Percentiles rank a stretch among this genome's conserved stretches.
Conservation (phyloP, 1,140 invertebrate species). For the Drosophila novamexicana region DNA sequence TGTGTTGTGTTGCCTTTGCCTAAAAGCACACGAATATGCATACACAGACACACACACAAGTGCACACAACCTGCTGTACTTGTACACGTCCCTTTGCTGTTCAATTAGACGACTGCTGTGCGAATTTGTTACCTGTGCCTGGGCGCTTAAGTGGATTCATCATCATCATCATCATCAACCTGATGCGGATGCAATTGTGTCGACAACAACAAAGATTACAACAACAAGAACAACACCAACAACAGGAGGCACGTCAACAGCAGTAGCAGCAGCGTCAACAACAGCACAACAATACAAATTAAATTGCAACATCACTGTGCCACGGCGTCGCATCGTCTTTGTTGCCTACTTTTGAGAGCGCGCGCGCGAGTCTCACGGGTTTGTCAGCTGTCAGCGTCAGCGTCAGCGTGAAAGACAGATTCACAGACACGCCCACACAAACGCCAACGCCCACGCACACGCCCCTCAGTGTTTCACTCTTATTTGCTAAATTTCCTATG, state of each 20-base stretch:
- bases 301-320: constrained; percentile 78
- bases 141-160: constrained; percentile 76
- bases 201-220: constrained; percentile 50
- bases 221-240: constrained; percentile 17
- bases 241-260: constrained; percentile 8
- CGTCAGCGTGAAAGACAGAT: constrained; percentile 17
- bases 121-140: constrained; percentile 15
- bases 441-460: neutral
- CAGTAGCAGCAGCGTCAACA: constrained; percentile 33
- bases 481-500: constrained; percentile 70
- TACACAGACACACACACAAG: neutral
- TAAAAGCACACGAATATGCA: neutral
- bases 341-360: constrained; percentile 69
- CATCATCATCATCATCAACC: constrained; percentile 54
- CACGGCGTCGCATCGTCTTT: constrained; percentile 52
- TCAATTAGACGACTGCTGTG: constrained; percentile 69
- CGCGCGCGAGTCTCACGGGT: constrained; percentile 38
- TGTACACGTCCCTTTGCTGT: constrained; percentile 54
- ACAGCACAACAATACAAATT: constrained; percentile 72
- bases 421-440: constrained; percentile 32
- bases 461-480: constrained; percentile 23
- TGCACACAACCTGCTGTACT: neutral
- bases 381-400: constrained; percentile 73
- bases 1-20: constrained; percentile 11
- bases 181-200: constrained; percentile 69